Percentiles rank a stretch among this genome's conserved stretches.
Conservation (phyloP, 2,888 invertebrate species). For the Platycnemis pennipes region DNA sequence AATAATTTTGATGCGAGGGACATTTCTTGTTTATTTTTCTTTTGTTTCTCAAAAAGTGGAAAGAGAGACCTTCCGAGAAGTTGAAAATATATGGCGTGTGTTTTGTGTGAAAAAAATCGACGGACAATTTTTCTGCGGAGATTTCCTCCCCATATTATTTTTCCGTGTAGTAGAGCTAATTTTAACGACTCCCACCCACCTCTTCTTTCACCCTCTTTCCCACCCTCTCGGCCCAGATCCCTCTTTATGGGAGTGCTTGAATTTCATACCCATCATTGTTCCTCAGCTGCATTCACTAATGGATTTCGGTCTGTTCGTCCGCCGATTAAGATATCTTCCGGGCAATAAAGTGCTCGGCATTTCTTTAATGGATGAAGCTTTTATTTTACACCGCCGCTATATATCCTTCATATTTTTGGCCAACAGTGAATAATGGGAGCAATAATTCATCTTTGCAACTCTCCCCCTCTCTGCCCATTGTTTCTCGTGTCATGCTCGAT, state of each 20-base stretch:
- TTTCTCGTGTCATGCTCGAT: not conserved
- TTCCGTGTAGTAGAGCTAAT: not conserved
- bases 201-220: not conserved
- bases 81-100: not conserved
- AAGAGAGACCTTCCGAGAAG: not conserved
- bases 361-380: conserved; percentile 16
- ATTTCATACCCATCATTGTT: not conserved
- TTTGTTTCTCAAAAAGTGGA: not conserved
- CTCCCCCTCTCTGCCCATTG: not conserved
- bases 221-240: not conserved
- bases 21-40: not conserved
- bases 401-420: not conserved
- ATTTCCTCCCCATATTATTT: not conserved
- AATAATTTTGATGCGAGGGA: not conserved
- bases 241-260: not conserved
- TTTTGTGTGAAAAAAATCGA: not conserved
- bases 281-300: not conserved
- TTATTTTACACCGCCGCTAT: not conserved
- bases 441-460: not conserved
- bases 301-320: not conserved
- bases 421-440: not conserved
- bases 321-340: not conserved
- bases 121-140: not conserved
- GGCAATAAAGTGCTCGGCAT: not conserved
- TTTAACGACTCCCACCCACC: not conserved